Conservation (phyloP, 2,888 invertebrate species). For the Epinotia demarniana region DNA sequence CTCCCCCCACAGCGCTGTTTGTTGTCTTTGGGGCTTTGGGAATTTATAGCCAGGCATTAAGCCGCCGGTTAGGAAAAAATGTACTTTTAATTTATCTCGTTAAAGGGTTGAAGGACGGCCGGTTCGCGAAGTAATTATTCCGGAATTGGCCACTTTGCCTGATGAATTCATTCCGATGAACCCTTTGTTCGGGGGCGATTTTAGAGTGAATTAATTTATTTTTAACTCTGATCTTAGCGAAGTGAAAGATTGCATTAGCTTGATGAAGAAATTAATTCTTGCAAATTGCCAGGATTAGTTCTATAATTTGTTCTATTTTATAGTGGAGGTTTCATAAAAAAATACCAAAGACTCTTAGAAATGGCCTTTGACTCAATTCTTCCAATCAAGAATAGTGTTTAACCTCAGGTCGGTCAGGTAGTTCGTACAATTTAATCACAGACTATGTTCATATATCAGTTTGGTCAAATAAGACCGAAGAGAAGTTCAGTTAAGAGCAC, state of each 20-base stretch:
- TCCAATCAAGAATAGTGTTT: no score
- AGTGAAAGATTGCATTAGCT: constrained; percentile 79
- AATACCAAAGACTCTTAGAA: no score
- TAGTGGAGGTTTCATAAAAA: constrained; percentile 4
- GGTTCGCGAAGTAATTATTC: constrained; percentile 83
- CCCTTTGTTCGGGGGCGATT: constrained; percentile 73
- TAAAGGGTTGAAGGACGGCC: constrained; percentile 84
- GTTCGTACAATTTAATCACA: no score
- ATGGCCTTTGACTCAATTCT: no score
- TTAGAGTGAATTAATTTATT: constrained; percentile 79
- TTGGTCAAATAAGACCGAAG: no score
- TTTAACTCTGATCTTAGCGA: constrained; percentile 71
- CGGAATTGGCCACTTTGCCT: constrained; percentile 84
- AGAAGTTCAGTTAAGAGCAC: no score
- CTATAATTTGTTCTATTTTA: constrained; percentile 12
- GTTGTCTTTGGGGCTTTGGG: constrained; percentile 83
- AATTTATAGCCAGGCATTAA: constrained; percentile 82
- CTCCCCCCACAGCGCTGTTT: constrained; percentile 69
- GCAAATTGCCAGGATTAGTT: constrained; percentile 22
- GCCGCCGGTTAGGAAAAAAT: constrained; percentile 82
- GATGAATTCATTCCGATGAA: constrained; percentile 80
- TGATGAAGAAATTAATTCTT: constrained; percentile 60
- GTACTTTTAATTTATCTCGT: constrained; percentile 85
- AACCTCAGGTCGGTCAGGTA: no score
- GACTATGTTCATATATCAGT: no score